Conservation (phyloP, 2,797 vertebrate genomes). For the Aeoliscus strigatus region DNA sequence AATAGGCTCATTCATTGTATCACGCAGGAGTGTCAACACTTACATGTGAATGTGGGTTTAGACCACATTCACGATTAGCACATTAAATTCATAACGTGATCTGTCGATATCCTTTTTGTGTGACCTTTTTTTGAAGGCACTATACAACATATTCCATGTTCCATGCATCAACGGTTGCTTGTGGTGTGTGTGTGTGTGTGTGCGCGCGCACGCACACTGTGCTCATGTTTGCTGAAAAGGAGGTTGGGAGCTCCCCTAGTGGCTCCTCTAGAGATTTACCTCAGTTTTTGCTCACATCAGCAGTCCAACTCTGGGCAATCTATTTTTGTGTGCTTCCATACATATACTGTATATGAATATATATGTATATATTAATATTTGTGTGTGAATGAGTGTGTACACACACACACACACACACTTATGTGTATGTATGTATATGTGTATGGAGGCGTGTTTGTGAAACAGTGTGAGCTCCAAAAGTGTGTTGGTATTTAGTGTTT, state of each 20-base stretch:
- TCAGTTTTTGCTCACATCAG: slow-evolving; percentile 58
- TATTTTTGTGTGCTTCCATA: slow-evolving; percentile 61
- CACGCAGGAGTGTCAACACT: slow-evolving; percentile 30
- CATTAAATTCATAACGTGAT: too few relatives aligned
- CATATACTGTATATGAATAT: slow-evolving; percentile 44
- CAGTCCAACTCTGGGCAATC: slow-evolving; percentile 52
- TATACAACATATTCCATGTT: too few relatives aligned
- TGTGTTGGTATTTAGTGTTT: slow-evolving; percentile 70
- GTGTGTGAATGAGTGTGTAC: slow-evolving; percentile 60
- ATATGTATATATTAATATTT: slow-evolving; percentile 44
- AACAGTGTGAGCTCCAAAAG: slow-evolving; percentile 54
- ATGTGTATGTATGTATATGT: slow-evolving; percentile 44
- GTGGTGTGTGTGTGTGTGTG: slow-evolving; percentile 11
- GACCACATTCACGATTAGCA: slow-evolving; percentile 3
- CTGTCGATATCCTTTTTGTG: neutral
- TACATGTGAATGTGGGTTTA: slow-evolving; percentile 12
- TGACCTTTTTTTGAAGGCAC: too few relatives aligned
- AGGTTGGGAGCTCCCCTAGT: slow-evolving; percentile 72
- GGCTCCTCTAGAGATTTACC: slow-evolving; percentile 67
- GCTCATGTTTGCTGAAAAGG: slow-evolving; percentile 52
- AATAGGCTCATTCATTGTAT: slow-evolving; percentile 32
- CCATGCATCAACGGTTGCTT: slow-evolving; percentile 6
- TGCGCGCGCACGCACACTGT: slow-evolving; percentile 34
- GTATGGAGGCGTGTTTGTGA: slow-evolving; percentile 55
- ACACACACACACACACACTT: too few relatives aligned